A percentile compares a stretch with the other conserved stretches of the same genome.
Evolutionary conservation across 2,797 vertebrate species (phyloP).

Genomic region (Muraenolepis orangiensis): DNA sequence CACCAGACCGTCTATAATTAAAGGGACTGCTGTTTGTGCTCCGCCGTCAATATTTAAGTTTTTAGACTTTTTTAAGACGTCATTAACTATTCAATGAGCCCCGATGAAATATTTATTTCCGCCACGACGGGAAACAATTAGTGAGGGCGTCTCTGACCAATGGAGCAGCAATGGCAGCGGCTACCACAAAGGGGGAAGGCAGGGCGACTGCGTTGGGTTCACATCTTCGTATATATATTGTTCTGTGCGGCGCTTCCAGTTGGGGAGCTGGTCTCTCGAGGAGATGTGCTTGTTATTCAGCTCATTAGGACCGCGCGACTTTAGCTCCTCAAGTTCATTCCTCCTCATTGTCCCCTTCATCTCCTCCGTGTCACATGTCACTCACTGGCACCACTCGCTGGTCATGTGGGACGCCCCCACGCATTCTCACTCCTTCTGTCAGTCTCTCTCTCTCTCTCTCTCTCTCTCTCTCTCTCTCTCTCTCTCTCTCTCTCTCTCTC

Average conservation of each 20-base stretch:
- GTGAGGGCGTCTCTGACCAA: conserved; percentile 24
- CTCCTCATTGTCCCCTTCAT: conserved; percentile 44
- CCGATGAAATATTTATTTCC: conserved; percentile 51
- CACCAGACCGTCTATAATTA: conserved; percentile 38
- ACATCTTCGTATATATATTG: neutral
- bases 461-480: neutral
- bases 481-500: neutral
- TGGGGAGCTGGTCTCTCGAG: conserved; percentile 2
- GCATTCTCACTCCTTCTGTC: conserved; percentile 20
- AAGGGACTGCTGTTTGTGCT: conserved; percentile 11
- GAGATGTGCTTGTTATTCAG: conserved; percentile 45
- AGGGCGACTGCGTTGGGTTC: neutral
- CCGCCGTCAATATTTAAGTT: conserved; percentile 40
- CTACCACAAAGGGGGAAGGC: neutral
- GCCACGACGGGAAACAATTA: conserved; percentile 31
- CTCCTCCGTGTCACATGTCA: conserved; percentile 20
- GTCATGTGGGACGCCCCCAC: neutral
- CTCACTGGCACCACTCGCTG: conserved; percentile 1
- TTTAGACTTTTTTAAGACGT: conserved; percentile 28
- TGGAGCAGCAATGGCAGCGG: too few relatives aligned
- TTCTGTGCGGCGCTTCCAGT: too few relatives aligned
- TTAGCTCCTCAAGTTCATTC: conserved; percentile 55
- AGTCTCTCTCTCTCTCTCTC: neutral
- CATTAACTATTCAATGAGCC: conserved; percentile 54
- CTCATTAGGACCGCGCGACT: conserved; percentile 55